Evolutionary conservation across 2,797 vertebrate genomes (phyloP).

Genomic region (Sus cebifrons): DNA sequence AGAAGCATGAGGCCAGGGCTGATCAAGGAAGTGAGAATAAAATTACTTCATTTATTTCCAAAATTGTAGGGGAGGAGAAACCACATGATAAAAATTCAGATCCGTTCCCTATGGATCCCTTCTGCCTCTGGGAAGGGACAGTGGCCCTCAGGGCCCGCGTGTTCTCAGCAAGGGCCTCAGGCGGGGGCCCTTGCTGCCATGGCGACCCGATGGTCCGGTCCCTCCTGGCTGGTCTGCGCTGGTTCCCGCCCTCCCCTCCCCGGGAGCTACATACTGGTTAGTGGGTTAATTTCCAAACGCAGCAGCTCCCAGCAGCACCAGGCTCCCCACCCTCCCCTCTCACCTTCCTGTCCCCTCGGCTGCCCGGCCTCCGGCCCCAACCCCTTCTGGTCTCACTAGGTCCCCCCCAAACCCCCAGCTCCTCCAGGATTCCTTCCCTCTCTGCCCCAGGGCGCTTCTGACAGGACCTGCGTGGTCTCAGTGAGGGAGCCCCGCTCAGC

Average conservation of each 20-base stretch:
- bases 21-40: conserved; percentile 75
- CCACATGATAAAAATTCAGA: conserved; percentile 61
- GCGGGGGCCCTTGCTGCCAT: accelerated
- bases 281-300: conserved; percentile 63
- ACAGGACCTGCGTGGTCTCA: neutral
- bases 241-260: neutral
- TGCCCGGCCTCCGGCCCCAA: neutral
- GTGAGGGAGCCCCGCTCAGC: neutral
- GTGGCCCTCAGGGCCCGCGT: neutral
- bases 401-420: neutral
- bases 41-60: conserved; percentile 79
- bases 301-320: neutral
- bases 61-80: conserved; percentile 42
- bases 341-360: neutral
- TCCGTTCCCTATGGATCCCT: conserved; percentile 9
- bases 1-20: accelerated
- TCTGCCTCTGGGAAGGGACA: neutral
- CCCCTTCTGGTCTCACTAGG: neutral
- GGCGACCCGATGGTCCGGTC: neutral
- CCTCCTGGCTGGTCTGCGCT: neutral
- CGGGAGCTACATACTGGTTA: conserved; percentile 44
- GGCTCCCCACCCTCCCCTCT: neutral
- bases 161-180: neutral
- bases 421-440: neutral
- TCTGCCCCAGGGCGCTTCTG: neutral